These are phyloP conservation scores for Adela reaumurella DNA, from an alignment of 2,888 invertebrate species.

Conservation along the genomic window DNA sequence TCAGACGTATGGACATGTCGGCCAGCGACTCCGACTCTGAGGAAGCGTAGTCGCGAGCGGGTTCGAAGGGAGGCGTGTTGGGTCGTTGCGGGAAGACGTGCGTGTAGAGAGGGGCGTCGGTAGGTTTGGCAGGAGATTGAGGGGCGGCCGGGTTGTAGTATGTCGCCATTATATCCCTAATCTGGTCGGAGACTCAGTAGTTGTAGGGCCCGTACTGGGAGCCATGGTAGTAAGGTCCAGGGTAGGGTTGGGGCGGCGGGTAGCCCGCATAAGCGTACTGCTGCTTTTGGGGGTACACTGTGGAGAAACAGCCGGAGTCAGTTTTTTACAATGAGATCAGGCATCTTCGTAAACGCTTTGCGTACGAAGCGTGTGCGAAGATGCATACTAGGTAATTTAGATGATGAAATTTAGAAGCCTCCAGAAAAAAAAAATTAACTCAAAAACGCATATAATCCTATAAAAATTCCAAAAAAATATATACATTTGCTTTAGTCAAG, in stretches of 20 bases:
- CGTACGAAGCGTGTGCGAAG: too few species aligned
- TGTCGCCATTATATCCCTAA: slow-evolving; percentile 49
- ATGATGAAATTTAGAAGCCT: too few species aligned
- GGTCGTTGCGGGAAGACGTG: slow-evolving; percentile 16
- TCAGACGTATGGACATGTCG: too few species aligned
- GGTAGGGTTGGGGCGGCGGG: slow-evolving; percentile 78
- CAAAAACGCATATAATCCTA: too few species aligned
- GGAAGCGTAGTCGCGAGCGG: too few species aligned
- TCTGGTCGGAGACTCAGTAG: slow-evolving; percentile 67
- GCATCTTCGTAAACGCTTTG: too few species aligned
- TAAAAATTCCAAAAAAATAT: too few species aligned
- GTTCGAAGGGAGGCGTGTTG: slow-evolving; percentile 15
- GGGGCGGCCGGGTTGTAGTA: slow-evolving; percentile 45
- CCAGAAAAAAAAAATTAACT: too few species aligned
- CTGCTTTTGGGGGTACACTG: slow-evolving; percentile 93
- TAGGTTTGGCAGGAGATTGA: slow-evolving; percentile 45
- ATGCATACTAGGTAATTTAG: too few species aligned
- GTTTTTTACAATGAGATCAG: slow-evolving; percentile 1
- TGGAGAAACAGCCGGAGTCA: too few species aligned
- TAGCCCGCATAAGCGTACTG: slow-evolving; percentile 89
- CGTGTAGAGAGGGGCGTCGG: slow-evolving; percentile 12
- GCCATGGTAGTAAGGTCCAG: slow-evolving; percentile 86
- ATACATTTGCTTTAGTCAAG: too few species aligned
- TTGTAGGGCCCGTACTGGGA: slow-evolving; percentile 92
- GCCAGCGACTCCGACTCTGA: too few species aligned